phyloP scores from a whole-genome alignment of 2,797 vertebrate species.

The Cephalopachus bancanus region DNA sequence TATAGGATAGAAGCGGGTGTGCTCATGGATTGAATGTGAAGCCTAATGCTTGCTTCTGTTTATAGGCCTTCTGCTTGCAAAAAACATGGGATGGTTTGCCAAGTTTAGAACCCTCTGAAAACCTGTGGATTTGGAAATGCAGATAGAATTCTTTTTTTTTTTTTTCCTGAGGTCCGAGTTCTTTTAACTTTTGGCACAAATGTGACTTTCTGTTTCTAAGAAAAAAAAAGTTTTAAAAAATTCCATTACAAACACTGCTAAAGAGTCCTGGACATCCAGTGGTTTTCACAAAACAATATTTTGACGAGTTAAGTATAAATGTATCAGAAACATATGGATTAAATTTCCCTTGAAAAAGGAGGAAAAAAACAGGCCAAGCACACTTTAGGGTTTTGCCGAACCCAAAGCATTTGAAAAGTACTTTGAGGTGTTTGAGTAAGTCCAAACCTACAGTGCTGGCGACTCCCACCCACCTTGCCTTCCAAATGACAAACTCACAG shows the following conservation, averaged over 20 bases:
- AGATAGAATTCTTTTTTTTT: constrained; percentile 64
- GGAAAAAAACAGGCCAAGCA: constrained; percentile 49
- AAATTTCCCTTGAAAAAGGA: constrained; percentile 78
- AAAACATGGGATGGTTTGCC: constrained; percentile 57
- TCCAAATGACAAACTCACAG: neutral
- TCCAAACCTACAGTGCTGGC: constrained; percentile 35
- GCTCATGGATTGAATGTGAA: neutral
- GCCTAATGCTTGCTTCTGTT: constrained; percentile 30
- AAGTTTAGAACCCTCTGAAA: constrained; percentile 71
- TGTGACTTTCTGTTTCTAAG: constrained; percentile 81
- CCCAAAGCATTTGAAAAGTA: constrained; percentile 62
- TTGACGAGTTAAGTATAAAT: constrained; percentile 83
- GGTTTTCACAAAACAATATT: constrained; percentile 81
- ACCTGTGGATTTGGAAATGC: constrained; percentile 69
- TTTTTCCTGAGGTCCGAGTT: constrained; percentile 66
- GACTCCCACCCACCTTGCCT: neutral
- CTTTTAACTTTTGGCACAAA: constrained; percentile 76
- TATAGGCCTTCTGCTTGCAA: constrained; percentile 45
- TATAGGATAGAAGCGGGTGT: neutral
- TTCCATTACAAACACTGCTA: constrained; percentile 71
- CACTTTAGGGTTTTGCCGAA: constrained; percentile 64
- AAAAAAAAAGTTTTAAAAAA: constrained; percentile 75
- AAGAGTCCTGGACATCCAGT: constrained; percentile 73
- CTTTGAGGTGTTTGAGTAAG: constrained; percentile 68
- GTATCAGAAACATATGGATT: constrained; percentile 82